These are phyloP conservation scores for Rhyacophila evoluta DNA, from an alignment of 2,888 invertebrate species.

Conservation along the genomic window DNA sequence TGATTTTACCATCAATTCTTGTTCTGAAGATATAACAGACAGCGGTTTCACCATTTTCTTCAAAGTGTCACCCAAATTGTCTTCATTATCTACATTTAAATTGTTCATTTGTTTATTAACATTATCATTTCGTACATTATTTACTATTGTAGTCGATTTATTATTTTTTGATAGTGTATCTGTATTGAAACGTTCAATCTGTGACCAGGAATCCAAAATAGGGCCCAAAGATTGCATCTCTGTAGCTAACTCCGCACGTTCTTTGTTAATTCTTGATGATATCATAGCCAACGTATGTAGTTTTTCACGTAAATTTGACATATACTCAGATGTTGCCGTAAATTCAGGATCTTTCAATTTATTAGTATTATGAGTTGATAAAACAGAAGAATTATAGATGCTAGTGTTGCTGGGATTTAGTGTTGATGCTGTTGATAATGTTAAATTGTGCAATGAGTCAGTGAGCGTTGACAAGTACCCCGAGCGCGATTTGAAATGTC, in stretches of 20 bases:
- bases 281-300: conserved; percentile 74
- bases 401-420: background rate
- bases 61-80: conserved; percentile 63
- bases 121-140: background rate
- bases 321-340: conserved; percentile 64
- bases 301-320: conserved; percentile 73
- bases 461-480: conserved; percentile 70
- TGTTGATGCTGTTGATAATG: conserved; percentile 30
- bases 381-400: conserved; percentile 17
- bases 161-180: conserved; percentile 39
- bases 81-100: background rate
- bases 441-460: conserved; percentile 69
- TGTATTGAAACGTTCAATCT: conserved; percentile 48
- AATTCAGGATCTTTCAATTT: conserved; percentile 51
- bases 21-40: conserved; percentile 66
- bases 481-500: conserved; percentile 72
- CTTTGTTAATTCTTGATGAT: conserved; percentile 74
- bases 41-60: conserved; percentile 66
- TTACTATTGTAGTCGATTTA: background rate
- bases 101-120: background rate
- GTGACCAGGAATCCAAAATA: conserved; percentile 47
- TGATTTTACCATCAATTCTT: conserved; percentile 64
- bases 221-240: conserved; percentile 66
- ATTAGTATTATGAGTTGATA: conserved; percentile 23
- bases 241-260: conserved; percentile 69